phyloP scores from a whole-genome alignment of 2,888 invertebrate genomes.

The Andrena haemorrhoa region DNA sequence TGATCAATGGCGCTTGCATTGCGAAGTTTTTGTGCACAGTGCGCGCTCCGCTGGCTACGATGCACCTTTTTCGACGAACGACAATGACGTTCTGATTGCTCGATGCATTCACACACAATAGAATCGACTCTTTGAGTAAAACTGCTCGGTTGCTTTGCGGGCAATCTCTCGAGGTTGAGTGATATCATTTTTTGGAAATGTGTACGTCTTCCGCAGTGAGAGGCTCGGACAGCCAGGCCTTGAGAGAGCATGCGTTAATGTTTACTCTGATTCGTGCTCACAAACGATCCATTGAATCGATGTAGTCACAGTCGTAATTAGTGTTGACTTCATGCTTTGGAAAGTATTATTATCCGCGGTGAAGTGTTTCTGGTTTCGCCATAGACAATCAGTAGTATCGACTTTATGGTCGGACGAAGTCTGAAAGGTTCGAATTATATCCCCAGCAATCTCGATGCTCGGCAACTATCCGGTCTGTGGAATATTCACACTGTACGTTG shows the following conservation, averaged over 20 bases:
- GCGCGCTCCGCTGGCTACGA: background rate
- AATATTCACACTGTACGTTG: too few relatives aligned
- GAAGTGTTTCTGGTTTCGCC: background rate
- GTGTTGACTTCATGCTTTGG: constrained; percentile 40
- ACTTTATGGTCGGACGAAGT: background rate
- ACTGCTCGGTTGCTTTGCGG: background rate
- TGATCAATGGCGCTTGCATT: constrained; percentile 10
- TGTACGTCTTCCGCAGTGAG: background rate
- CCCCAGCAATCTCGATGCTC: background rate
- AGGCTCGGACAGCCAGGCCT: constrained; percentile 33
- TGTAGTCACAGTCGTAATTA: constrained; percentile 50
- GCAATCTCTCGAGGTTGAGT: background rate
- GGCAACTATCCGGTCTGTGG: background rate
- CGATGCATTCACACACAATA: too few relatives aligned
- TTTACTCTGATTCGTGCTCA: constrained; percentile 58
- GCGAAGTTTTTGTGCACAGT: background rate
- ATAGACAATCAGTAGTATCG: too few relatives aligned
- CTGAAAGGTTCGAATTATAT: background rate
- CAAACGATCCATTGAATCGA: constrained; percentile 38
- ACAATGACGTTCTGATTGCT: background rate
- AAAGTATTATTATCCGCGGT: constrained; percentile 13
- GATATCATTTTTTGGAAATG: constrained; percentile 14
- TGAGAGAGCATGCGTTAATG: constrained; percentile 50
- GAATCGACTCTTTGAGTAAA: background rate
- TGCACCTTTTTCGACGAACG: background rate